These are phyloP conservation scores for Steromphala cineraria DNA, from an alignment of 2,888 invertebrate species.

Conservation along the genomic window DNA sequence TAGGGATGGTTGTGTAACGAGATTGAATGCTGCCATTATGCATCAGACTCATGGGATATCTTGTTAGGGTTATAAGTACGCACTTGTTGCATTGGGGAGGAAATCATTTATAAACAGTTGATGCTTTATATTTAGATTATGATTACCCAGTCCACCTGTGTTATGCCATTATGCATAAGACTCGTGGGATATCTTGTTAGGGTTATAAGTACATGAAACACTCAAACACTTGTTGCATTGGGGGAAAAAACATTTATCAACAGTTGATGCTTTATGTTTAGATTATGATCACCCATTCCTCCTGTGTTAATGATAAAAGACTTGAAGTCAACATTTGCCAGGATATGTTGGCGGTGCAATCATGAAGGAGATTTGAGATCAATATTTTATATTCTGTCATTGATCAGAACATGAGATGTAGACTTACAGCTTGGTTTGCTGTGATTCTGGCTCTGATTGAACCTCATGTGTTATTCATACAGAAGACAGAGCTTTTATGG, in stretches of 20 bases:
- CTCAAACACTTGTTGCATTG: conserved; percentile 10
- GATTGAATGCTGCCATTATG: not conserved
- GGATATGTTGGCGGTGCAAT: not conserved
- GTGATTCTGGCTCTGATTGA: too few relatives aligned
- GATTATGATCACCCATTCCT: too few relatives aligned
- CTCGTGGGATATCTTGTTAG: conserved; percentile 1
- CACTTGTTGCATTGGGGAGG: too few relatives aligned
- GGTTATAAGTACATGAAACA: not conserved
- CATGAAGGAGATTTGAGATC: not conserved
- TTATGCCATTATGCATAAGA: not conserved
- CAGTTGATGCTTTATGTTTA: not conserved
- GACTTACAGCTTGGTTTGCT: too few relatives aligned
- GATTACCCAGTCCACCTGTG: too few relatives aligned
- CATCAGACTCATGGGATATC: not conserved
- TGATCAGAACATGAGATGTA: too few relatives aligned
- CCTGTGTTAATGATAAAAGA: too few relatives aligned
- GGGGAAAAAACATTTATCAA: not conserved
- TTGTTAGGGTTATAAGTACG: not conserved
- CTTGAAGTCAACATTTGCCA: too few relatives aligned
- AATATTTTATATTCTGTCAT: not conserved
- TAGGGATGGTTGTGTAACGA: not conserved
- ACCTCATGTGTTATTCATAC: not conserved
- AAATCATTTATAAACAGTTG: too few relatives aligned
- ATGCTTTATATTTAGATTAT: too few relatives aligned
- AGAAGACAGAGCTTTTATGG: not conserved